Evolutionary conservation across 2,888 invertebrate genomes (phyloP).

Genomic region (Hemistola chrysoprasaria): DNA sequence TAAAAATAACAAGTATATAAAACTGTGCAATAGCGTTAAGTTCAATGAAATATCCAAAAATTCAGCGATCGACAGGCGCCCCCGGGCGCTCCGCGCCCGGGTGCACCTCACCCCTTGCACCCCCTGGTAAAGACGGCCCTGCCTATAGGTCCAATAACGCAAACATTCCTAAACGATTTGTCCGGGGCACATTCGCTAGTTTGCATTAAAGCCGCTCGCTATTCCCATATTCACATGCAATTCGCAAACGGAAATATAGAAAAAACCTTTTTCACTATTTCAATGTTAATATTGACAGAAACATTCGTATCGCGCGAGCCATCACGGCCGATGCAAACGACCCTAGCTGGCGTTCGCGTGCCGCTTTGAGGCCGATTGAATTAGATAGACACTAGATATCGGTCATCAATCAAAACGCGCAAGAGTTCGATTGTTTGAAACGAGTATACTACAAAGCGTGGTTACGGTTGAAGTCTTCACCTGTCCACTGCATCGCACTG

Average conservation of each 20-base stretch:
- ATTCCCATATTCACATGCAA: conserved; percentile 15
- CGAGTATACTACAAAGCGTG: conserved; percentile 15
- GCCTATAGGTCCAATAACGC: background rate
- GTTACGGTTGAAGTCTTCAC: conserved; percentile 48
- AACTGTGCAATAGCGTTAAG: too few relatives aligned
- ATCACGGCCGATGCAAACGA: conserved; percentile 50
- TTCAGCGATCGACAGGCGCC: too few relatives aligned
- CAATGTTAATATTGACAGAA: conserved; percentile 28
- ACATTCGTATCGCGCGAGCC: conserved; percentile 35
- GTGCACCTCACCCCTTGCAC: too few relatives aligned
- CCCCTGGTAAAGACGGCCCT: too few relatives aligned
- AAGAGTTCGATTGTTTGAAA: conserved; percentile 44
- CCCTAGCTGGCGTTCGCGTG: conserved; percentile 51
- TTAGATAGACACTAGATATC: conserved; percentile 63
- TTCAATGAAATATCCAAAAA: too few relatives aligned
- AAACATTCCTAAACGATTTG: conserved; percentile 7
- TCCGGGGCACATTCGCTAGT: conserved; percentile 10
- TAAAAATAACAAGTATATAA: too few relatives aligned
- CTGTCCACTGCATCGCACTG: conserved; percentile 64
- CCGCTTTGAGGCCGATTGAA: conserved; percentile 58
- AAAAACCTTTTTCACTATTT: conserved; percentile 26
- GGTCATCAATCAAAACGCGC: conserved; percentile 64
- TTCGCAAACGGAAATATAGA: conserved; percentile 12
- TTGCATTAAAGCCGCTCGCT: conserved; percentile 10
- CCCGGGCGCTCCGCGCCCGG: too few relatives aligned